Conservation (phyloP, 2,888 invertebrate species). For the Hypsopygia costalis region DNA sequence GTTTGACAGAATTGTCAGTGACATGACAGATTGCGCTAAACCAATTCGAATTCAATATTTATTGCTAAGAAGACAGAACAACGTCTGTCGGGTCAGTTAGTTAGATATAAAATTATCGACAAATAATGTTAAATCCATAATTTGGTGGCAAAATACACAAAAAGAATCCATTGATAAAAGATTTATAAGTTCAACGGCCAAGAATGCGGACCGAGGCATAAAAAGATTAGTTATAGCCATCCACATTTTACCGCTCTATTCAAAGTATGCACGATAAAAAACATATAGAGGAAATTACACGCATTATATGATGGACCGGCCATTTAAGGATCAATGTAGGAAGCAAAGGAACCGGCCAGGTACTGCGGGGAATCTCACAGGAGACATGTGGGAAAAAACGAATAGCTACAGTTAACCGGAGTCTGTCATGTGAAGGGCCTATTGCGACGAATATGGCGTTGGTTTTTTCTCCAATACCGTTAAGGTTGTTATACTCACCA, state of each 20-base stretch:
- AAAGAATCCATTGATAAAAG: too few relatives aligned
- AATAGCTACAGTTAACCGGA: conserved; percentile 51
- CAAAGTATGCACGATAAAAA: conserved; percentile 46
- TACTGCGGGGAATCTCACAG: conserved; percentile 28
- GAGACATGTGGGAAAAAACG: conserved; percentile 43
- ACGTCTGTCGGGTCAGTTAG: too few relatives aligned
- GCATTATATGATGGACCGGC: conserved; percentile 45
- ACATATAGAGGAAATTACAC: conserved; percentile 50
- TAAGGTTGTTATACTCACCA: conserved; percentile 21
- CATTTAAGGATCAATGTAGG: conserved; percentile 65
- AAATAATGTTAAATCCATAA: too few relatives aligned
- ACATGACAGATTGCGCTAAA: too few relatives aligned
- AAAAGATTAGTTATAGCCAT: conserved; percentile 29
- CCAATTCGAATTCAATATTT: too few relatives aligned
- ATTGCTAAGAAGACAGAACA: too few relatives aligned
- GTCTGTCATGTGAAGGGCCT: conserved; percentile 32
- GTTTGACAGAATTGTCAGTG: too few relatives aligned
- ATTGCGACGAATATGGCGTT: conserved; percentile 38
- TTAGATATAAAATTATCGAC: too few relatives aligned
- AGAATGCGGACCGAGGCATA: conserved; percentile 20
- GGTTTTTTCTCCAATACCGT: conserved; percentile 36
- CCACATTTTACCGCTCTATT: conserved; percentile 31
- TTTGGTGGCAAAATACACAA: too few relatives aligned
- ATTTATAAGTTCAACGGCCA: not conserved
- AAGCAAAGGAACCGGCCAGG: conserved; percentile 37